phyloP scores from a whole-genome alignment of 2,888 invertebrate genomes.

The Entomobrya multifasciata region DNA sequence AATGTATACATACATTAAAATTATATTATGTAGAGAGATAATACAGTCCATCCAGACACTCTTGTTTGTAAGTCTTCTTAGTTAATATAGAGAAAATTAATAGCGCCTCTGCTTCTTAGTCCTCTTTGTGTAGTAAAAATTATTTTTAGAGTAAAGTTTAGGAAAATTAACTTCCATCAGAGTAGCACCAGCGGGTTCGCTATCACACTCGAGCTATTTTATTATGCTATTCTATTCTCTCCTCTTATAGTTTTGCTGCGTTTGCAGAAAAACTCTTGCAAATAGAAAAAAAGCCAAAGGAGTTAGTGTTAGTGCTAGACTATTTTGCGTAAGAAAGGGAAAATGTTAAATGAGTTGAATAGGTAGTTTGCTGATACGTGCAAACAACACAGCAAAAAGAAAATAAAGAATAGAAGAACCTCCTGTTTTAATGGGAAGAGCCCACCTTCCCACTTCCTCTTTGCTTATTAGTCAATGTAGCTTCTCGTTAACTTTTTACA shows the following conservation, averaged over 20 bases:
- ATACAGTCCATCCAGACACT: background rate
- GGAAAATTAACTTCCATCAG: constrained; percentile 60
- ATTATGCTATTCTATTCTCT: too few relatives aligned
- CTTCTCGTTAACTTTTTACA: constrained; percentile 66
- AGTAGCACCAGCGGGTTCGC: background rate
- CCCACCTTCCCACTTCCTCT: constrained; percentile 66
- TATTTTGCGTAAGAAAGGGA: background rate
- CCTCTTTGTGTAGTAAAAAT: background rate
- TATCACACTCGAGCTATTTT: background rate
- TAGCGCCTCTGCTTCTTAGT: background rate
- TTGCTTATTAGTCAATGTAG: constrained; percentile 65
- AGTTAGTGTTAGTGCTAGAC: background rate
- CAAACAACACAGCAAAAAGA: too few relatives aligned
- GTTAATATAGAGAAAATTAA: constrained; percentile 18
- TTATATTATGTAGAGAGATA: constrained; percentile 27
- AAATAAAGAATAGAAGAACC: background rate
- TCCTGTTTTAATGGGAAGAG: constrained; percentile 61
- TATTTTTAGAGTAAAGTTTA: constrained; percentile 40
- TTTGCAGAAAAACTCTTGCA: constrained; percentile 53
- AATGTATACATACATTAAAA: constrained; percentile 45
- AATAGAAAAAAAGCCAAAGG: constrained; percentile 3
- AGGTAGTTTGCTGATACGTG: constrained; percentile 1
- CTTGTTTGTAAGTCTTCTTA: background rate
- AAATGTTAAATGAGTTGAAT: constrained; percentile 66
- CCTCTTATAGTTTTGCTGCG: constrained; percentile 16